phyloP scores from a whole-genome alignment of 2,797 vertebrate genomes.

The Cheirogaleus major region DNA sequence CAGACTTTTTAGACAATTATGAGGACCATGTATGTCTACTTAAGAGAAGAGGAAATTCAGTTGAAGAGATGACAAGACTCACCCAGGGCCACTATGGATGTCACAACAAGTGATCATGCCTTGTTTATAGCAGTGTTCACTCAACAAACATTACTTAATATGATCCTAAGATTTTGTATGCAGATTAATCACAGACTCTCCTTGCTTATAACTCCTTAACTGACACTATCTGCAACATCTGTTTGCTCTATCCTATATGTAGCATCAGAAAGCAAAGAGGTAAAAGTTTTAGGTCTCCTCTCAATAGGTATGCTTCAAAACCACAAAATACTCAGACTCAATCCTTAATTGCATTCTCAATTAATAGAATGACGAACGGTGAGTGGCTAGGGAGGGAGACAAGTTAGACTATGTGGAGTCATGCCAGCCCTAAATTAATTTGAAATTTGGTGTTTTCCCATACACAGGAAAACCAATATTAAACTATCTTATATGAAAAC shows the following conservation, averaged over 20 bases:
- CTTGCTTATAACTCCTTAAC: conserved; percentile 17
- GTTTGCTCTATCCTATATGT: background rate
- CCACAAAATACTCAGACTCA: background rate
- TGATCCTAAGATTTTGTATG: background rate
- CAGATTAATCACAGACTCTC: conserved; percentile 14
- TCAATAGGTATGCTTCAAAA: background rate
- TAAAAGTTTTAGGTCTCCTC: background rate
- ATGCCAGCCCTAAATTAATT: background rate
- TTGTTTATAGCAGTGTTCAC: background rate
- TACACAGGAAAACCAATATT: background rate
- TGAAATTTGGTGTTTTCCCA: background rate
- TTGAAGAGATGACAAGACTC: background rate
- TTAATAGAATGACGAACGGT: background rate
- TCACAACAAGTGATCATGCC: background rate
- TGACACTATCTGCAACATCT: background rate
- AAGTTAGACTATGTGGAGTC: background rate
- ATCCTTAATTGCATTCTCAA: background rate
- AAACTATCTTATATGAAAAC: background rate
- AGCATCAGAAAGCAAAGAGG: background rate
- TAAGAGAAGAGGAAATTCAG: conserved; percentile 4
- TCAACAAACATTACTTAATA: conserved; percentile 30
- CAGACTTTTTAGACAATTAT: background rate
- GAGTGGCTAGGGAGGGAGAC: background rate
- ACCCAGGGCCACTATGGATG: background rate
- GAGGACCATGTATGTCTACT: background rate